These are phyloP conservation scores for Philereme vetulata DNA, from an alignment of 2,888 invertebrate species.

Conservation along the genomic window DNA sequence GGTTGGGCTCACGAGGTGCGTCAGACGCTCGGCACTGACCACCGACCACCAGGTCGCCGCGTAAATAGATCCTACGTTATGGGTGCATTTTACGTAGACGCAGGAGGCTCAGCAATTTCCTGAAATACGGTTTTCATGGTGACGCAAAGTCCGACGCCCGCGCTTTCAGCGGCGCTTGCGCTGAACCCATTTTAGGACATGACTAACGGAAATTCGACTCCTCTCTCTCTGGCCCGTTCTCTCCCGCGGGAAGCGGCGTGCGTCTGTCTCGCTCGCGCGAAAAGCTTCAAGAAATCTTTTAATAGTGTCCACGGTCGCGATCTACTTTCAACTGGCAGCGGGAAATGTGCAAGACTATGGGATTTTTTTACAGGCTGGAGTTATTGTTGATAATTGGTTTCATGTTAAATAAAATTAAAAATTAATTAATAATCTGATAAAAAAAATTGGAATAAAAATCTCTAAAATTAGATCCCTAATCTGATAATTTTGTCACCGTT, in stretches of 20 bases:
- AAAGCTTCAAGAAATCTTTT: constrained; percentile 84
- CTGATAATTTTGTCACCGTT: constrained; percentile 48
- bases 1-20: constrained; percentile 67
- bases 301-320: constrained; percentile 85
- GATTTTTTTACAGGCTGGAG: constrained; percentile 50
- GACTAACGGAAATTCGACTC: constrained; percentile 87
- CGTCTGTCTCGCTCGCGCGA: constrained; percentile 75
- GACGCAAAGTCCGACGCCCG: constrained; percentile 82
- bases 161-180: constrained; percentile 84
- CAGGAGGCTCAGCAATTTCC: constrained; percentile 67
- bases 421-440: background rate
- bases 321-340: constrained; percentile 82
- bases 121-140: constrained; percentile 81
- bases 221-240: constrained; percentile 79
- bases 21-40: constrained; percentile 69
- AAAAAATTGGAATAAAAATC: constrained; percentile 1
- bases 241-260: constrained; percentile 72
- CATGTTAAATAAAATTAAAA: constrained; percentile 3
- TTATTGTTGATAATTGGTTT: background rate
- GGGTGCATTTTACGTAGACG: constrained; percentile 67
- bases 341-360: constrained; percentile 69
- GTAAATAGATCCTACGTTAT: constrained; percentile 53
- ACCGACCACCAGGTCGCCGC: constrained; percentile 48
- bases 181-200: constrained; percentile 89
- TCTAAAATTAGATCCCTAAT: constrained; percentile 68